A percentile compares a stretch with the other conserved stretches of the same genome.
phyloP scores from a whole-genome alignment of 1,140 invertebrate species.

The Cotesia chilonis region DNA sequence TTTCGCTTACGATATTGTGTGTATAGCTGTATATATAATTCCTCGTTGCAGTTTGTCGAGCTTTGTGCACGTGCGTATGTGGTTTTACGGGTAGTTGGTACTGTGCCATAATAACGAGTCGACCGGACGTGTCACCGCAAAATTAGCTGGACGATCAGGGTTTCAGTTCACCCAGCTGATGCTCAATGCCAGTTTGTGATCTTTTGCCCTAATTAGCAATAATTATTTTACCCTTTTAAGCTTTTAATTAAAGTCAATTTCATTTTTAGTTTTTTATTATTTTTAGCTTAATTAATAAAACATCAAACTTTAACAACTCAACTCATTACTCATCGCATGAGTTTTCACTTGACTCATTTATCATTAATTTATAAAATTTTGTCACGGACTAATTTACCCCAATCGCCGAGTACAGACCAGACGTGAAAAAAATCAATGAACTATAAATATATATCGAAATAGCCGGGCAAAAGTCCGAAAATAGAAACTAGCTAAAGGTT shows the following conservation, averaged over 20 bases:
- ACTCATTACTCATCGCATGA: too few species aligned
- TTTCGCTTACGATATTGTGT: slow-evolving; percentile 7
- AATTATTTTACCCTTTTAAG: background rate
- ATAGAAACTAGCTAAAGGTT: too few species aligned
- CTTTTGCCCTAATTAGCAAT: background rate
- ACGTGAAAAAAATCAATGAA: too few species aligned
- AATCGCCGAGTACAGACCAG: too few species aligned
- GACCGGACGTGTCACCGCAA: slow-evolving; percentile 21
- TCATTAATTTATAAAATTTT: too few species aligned
- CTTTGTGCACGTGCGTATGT: slow-evolving; percentile 1
- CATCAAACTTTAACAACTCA: too few species aligned
- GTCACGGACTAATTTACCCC: too few species aligned
- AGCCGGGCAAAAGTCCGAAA: too few species aligned
- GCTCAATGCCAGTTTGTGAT: background rate
- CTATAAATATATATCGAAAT: too few species aligned
- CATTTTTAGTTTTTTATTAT: too few species aligned
- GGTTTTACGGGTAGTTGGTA: slow-evolving; percentile 20
- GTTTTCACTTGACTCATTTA: too few species aligned
- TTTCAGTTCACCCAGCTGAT: background rate
- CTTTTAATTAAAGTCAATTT: background rate
- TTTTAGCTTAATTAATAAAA: too few species aligned
- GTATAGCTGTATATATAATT: background rate
- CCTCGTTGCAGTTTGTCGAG: background rate
- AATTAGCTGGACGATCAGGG: slow-evolving; percentile 22
- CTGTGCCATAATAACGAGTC: slow-evolving; percentile 18